Evolutionary conservation across 2,888 invertebrate genomes (phyloP), one percentile per base, ranked within the genome.

Genomic region (Selenia dentaria): DNA sequence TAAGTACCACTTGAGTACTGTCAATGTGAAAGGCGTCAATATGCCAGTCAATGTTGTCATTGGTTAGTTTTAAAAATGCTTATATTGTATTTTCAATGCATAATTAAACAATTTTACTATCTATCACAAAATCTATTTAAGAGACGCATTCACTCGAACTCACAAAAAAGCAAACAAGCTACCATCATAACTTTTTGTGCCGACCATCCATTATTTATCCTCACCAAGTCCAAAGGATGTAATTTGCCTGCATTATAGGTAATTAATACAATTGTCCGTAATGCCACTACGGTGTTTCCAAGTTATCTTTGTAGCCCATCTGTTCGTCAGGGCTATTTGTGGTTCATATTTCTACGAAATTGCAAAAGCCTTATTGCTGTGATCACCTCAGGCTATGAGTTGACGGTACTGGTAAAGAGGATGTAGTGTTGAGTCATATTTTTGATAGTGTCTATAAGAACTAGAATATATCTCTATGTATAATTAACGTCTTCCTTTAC

Each of bases 241-340:
- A 74, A 79, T 76, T 73, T 71, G 62, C 61, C 46, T 63, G 59
- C 58, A 72, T 74, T 73, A 73, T 49, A 57, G 59, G 53, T 72
- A 75, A 78, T 79, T 79, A 78, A 70, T 64, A 57, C 65, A 65
- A 69, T 67, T 65, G 60, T 60, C 54, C 37, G 50, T 62, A 58
- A 66, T 66, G 62, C 52, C 59, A 61, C 45, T 51, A 70, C 29
- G 28, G 9, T 37, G 37, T 74, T 74, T 77, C 70, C 64, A 59
- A 57, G 49, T 57, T 72, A 76, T 80, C 79, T 70, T 36, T 52
- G 43, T 57, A 54, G 50, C 51, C 70, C 56, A 78, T 78, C 70
- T 63, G 36, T 73, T 68, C 72, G 69, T 73, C 77, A 73, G 56
- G 62, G 40, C 43, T 41, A 55, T 62, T 63, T 67, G 70, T 58